These are phyloP conservation scores for Heliconius hortense DNA, from an alignment of 2,888 invertebrate species.

Conservation along the genomic window DNA sequence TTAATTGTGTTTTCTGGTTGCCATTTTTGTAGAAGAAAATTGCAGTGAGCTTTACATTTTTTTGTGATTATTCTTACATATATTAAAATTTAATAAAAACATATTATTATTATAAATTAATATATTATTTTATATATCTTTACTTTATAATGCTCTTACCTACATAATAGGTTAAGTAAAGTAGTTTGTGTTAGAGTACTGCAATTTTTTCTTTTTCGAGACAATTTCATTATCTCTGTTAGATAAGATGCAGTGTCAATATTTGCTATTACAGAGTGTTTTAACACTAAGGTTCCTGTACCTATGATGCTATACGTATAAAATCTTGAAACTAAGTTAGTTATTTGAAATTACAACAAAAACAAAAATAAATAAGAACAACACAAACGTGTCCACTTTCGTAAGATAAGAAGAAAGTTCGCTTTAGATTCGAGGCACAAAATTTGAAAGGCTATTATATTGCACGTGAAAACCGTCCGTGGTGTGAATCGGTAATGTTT, in stretches of 20 bases:
- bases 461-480: constrained; percentile 69
- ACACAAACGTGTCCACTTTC: constrained; percentile 48
- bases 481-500: constrained; percentile 59
- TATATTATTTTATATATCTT: not conserved
- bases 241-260: not conserved
- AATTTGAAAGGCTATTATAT: constrained; percentile 59
- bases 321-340: too few species aligned
- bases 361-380: constrained; percentile 8
- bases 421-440: constrained; percentile 59
- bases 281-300: not conserved
- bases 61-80: not conserved
- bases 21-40: constrained; percentile 19
- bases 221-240: not conserved
- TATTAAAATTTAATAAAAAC: not conserved
- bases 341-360: not conserved
- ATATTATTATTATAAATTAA: not conserved
- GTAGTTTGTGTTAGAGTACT: not conserved
- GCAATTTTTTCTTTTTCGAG: not conserved
- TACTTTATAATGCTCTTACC: not conserved
- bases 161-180: too few species aligned
- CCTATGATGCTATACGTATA: too few species aligned
- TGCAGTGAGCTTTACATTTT: not conserved
- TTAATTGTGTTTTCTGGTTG: constrained; percentile 17
- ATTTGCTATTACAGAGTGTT: not conserved
- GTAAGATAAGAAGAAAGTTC: constrained; percentile 56